These are phyloP conservation scores for Andricus quercusramuli DNA, from an alignment of 2,888 invertebrate genomes.

Conservation along the genomic window DNA sequence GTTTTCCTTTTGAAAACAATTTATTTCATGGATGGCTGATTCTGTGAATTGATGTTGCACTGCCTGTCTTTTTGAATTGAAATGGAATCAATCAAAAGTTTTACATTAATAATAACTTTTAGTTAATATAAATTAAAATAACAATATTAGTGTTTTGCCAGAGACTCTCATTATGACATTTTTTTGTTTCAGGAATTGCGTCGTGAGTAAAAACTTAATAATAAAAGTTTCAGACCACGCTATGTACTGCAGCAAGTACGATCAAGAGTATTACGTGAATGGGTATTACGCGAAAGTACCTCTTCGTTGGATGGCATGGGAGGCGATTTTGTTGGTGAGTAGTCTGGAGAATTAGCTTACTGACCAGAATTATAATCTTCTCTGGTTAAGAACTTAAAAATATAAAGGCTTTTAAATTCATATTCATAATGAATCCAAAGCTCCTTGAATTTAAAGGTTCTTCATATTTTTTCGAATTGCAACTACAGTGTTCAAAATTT, in stretches of 20 bases:
- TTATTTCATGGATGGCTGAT: no score
- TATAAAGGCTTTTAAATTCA: background rate
- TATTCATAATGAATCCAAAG: background rate
- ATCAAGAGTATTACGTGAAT: conserved; percentile 91
- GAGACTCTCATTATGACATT: background rate
- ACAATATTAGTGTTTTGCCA: background rate
- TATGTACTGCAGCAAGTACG: conserved; percentile 89
- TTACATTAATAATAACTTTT: no score
- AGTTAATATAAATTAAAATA: background rate
- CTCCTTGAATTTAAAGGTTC: background rate
- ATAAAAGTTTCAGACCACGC: conserved; percentile 93
- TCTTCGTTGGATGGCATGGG: conserved; percentile 97
- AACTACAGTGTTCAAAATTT: no score
- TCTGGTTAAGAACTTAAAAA: background rate
- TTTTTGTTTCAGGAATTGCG: conserved; percentile 86
- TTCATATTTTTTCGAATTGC: background rate
- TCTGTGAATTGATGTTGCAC: no score
- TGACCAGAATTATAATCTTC: background rate
- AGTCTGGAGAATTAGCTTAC: conserved; percentile 8
- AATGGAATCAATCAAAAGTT: no score
- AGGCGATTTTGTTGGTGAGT: conserved; percentile 88
- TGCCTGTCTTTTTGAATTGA: no score
- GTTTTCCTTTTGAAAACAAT: no score
- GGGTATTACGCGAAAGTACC: conserved; percentile 91
- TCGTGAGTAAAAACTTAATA: conserved; percentile 89